Percentiles rank a stretch among this genome's conserved stretches.
phyloP scores from a whole-genome alignment of 1,140 invertebrate species.

The Ceratoteleas bidentatus region DNA sequence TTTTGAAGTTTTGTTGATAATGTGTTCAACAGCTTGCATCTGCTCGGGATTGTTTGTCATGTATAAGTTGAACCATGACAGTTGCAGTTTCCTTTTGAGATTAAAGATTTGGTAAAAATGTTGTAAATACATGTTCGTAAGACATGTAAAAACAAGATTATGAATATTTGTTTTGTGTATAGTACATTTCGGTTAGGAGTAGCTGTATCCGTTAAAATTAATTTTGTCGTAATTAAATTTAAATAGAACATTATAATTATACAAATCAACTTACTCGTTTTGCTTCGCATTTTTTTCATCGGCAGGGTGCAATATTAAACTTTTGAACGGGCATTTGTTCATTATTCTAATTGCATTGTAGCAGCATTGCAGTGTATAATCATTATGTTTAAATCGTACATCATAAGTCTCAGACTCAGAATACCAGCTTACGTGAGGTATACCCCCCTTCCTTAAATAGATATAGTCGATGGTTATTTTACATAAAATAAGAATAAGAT shows the following conservation, averaged over 20 bases:
- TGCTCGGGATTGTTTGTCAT: constrained; percentile 86
- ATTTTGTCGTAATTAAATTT: too few species aligned
- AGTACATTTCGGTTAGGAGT: too few species aligned
- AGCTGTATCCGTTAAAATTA: too few species aligned
- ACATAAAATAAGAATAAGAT: too few species aligned
- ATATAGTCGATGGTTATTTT: too few species aligned
- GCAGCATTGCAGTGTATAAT: constrained; percentile 28
- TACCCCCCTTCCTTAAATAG: constrained; percentile 7
- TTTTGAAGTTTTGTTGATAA: constrained; percentile 82
- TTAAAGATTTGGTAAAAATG: background rate
- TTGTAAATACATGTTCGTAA: too few species aligned
- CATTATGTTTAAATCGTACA: constrained; percentile 20
- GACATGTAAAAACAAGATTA: too few species aligned
- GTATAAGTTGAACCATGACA: constrained; percentile 86
- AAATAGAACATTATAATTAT: too few species aligned
- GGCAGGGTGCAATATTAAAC: constrained; percentile 14
- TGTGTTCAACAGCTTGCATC: constrained; percentile 84
- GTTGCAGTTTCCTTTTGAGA: constrained; percentile 70
- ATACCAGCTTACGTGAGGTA: background rate
- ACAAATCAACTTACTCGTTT: too few species aligned
- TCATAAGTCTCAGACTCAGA: background rate
- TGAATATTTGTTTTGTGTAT: too few species aligned
- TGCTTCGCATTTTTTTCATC: background rate
- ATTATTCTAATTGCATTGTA: constrained; percentile 33
- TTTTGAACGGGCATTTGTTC: background rate